Base-by-base conservation (phyloP, 2,888 invertebrate genomes). In the Chouioia cunea region DNA sequence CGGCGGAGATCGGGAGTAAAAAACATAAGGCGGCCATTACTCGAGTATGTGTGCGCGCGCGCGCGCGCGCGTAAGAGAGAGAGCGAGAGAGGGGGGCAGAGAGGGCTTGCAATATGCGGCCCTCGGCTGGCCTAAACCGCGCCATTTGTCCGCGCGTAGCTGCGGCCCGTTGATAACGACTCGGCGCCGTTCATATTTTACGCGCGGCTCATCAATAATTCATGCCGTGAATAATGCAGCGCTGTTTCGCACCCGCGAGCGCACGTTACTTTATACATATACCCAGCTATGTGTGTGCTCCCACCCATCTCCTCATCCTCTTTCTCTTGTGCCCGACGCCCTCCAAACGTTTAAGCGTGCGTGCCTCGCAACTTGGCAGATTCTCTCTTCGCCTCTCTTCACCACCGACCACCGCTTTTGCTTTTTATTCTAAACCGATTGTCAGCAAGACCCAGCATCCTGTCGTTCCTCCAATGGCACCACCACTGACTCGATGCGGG, bases 201-300 rank as follows among this genome's bases (percentile, higher is more conserved):
- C 82, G 80, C 81, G 79, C 74, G 76, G 77, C 84, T 84, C 84
- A 84, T 84, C 84, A 84, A 84, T 84, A 83, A 84, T 84, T 84
- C 84, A 84, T 84, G 79, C 81, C 77, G 79, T 83, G 84, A 84
- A 84, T 84, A 84, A 84, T 84, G 83, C 82, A 83, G 80, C 78
- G 78, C 82, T 83, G 82, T 83, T 83, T 83, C 82, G 79, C 36
- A 36, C 36, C 36, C 36, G 36, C 36, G 36, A 36, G 36, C 36
- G 36, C 36, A 36, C 81, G 44, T 66, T 58, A 64, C 72, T 56
- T 54, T 58, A 54, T 67, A 57, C 47, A 46, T 52, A 80, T 81
- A 81, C 81, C 81, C 58, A 58, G 1, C 14, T 52, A n/a, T 47
- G 46, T 12, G 36, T 54, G 15, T 4, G 15, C 15, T 18, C 20